Evolutionary conservation across 2,888 invertebrate species (phyloP).

Genomic region (Andrena bucephala): DNA sequence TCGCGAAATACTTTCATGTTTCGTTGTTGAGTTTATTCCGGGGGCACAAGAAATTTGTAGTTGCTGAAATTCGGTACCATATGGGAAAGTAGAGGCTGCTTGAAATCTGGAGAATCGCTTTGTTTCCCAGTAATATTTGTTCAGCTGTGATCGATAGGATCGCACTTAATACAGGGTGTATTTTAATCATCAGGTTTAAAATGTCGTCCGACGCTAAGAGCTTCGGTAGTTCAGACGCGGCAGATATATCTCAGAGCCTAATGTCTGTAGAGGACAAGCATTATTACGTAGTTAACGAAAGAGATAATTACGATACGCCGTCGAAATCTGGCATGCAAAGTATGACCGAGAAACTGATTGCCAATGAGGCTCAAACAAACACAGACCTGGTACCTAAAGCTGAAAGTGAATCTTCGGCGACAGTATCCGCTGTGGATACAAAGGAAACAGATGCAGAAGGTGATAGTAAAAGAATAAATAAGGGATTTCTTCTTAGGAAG

Average conservation of each 20-base stretch:
- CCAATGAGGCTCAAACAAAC: conserved; percentile 46
- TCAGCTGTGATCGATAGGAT: background rate
- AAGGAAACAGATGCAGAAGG: conserved; percentile 19
- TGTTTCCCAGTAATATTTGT: no score
- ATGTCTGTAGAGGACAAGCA: conserved; percentile 53
- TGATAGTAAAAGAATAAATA: background rate
- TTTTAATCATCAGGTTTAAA: conserved; percentile 27
- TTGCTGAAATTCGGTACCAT: background rate
- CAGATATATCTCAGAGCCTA: conserved; percentile 33
- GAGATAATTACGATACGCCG: conserved; percentile 1
- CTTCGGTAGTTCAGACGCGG: conserved; percentile 8
- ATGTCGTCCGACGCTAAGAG: conserved; percentile 10
- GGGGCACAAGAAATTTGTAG: background rate
- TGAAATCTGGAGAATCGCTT: background rate
- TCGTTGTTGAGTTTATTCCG: background rate
- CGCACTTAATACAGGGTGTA: background rate
- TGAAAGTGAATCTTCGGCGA: background rate
- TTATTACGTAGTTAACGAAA: conserved; percentile 52
- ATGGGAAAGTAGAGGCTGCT: background rate
- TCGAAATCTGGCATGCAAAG: conserved; percentile 16
- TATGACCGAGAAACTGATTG: conserved; percentile 52
- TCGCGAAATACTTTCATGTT: background rate
- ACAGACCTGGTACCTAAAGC: background rate
- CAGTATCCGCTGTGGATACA: background rate
- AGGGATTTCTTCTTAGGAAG: background rate